These are phyloP conservation scores for Altica lythri DNA, from an alignment of 2,888 invertebrate species.

Conservation along the genomic window DNA sequence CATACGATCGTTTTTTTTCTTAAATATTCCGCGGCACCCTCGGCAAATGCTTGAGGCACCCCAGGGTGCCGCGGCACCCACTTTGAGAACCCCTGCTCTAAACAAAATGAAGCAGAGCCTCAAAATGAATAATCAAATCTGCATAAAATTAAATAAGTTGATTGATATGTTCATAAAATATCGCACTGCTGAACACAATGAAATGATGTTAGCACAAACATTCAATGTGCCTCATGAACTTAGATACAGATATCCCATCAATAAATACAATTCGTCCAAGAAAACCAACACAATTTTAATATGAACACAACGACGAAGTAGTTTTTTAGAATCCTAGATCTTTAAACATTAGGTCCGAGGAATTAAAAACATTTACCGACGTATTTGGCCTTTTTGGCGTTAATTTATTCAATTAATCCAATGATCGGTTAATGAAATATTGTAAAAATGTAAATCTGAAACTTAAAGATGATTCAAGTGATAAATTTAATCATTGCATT, in stretches of 20 bases:
- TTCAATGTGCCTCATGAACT: conserved; percentile 30
- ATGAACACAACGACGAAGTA: conserved; percentile 2
- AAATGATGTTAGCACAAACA: conserved; percentile 34
- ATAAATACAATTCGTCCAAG: conserved; percentile 28
- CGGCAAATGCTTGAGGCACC: no score
- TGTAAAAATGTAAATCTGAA: background rate
- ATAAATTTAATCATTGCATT: background rate
- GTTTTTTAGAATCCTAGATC: conserved; percentile 1
- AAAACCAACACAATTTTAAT: conserved; percentile 25
- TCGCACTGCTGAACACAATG: conserved; percentile 37
- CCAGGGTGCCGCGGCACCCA: no score
- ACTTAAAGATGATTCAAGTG: no score
- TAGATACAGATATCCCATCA: conserved; percentile 35
- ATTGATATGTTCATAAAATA: conserved; percentile 25
- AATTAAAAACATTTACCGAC: background rate
- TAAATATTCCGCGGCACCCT: no score
- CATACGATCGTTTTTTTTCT: no score
- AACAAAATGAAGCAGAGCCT: conserved; percentile 39
- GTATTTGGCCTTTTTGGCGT: conserved; percentile 1
- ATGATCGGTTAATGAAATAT: conserved; percentile 5
- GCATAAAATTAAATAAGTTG: conserved; percentile 32
- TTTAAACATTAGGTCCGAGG: background rate
- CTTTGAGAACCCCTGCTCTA: no score
- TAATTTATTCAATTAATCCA: background rate
- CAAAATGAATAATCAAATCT: conserved; percentile 37